Evolutionary conservation across 2,888 invertebrate species (phyloP), one percentile per base, ranked within the genome.

Genomic region (Tipula unca): DNA sequence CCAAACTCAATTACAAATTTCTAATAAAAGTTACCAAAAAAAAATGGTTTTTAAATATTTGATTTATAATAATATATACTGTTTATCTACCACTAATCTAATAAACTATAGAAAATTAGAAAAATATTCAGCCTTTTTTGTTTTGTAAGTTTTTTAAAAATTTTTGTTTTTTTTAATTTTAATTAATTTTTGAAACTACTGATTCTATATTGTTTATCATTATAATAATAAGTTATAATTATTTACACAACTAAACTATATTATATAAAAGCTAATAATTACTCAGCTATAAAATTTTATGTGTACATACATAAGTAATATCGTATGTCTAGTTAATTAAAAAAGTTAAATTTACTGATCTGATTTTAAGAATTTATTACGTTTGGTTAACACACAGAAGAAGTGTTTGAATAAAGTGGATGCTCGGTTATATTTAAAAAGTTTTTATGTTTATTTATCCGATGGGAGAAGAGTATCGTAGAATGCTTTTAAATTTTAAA

Each of bases 31-130:
- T 69, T 25, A 48, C 1, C n/a, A 69, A 69, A 25, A 48, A 10
- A 48, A 48, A 17, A 32, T 42, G 8, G 4, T 48, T 48, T 48
- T 17, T 48, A n/a, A n/a, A n/a, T 42, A 17, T 69, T 69, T 13
- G 69, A 69, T 25, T 69, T 54, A 54, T 3, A 6, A 42, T 35
- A 35, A 35, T 35, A 39, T 3, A 69, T 25, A 69, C 20, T 69
- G 69, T 69, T 69, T 69, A 69, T 69, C 69, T 69, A 69, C 69
- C 69, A 69, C 69, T 69, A 69, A 69, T 69, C 69, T 69, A 69
- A 69, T 69, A 20, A 69, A 17, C n/a, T 48, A 48, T 48, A 48
- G 48, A 17, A 48, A 69, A 69, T 69, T 69, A 69, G 69, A 69
- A 69, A 69, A 69, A 69, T 69, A 69, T 69, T 69, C 13, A 69